These are phyloP conservation scores for Caracal caracal DNA, from an alignment of 2,113 vertebrate genomes.

Conservation along the genomic window DNA sequence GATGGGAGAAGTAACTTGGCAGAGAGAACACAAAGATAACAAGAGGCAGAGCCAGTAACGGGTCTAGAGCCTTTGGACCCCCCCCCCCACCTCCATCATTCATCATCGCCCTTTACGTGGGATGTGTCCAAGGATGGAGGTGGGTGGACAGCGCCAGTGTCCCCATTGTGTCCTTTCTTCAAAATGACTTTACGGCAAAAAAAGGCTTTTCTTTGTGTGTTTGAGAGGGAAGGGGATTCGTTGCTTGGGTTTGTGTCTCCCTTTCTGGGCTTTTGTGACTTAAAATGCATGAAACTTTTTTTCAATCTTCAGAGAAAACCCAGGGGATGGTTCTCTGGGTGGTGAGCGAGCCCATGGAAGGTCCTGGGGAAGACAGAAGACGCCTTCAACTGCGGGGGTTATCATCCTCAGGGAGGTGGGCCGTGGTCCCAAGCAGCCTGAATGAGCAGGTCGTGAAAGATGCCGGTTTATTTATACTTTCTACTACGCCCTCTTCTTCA, in stretches of 20 bases:
- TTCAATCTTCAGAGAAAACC: not conserved
- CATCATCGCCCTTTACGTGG: not conserved
- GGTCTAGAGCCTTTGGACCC: not conserved
- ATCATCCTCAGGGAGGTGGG: not conserved
- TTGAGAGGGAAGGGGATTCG: not conserved
- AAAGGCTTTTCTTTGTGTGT: not conserved
- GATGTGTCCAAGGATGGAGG: fast-evolving
- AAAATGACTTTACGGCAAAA: not conserved
- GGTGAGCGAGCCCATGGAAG: not conserved
- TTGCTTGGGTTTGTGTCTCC: not conserved
- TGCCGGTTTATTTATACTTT: not conserved
- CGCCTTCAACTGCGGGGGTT: not conserved
- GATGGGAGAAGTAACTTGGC: not conserved
- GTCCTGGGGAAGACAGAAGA: not conserved
- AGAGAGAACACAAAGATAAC: not conserved
- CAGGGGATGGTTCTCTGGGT: not conserved
- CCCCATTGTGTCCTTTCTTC: not conserved
- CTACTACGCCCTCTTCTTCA: not conserved
- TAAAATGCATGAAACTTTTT: not conserved
- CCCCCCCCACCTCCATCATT: not conserved
- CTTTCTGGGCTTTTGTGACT: not conserved
- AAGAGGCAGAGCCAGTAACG: not conserved
- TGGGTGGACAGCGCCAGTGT: fast-evolving
- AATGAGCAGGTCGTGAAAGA: not conserved
- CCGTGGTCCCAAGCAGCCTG: not conserved